These are phyloP conservation scores for Tachina lurida DNA, from an alignment of 2,888 invertebrate genomes.

Conservation along the genomic window DNA sequence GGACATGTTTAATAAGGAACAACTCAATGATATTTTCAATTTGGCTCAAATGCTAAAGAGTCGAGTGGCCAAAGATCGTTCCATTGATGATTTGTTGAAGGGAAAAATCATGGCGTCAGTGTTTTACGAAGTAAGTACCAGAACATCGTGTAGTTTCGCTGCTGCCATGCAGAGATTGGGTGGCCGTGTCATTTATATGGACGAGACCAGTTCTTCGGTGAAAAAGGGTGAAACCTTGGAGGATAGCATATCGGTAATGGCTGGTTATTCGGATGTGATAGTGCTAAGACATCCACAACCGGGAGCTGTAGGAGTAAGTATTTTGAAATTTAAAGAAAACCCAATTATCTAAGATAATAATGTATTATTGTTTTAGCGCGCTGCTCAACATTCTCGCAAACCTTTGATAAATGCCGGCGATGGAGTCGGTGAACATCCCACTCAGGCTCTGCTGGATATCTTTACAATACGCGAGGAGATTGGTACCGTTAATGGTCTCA, in stretches of 20 bases:
- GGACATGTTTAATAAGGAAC: conserved; percentile 93
- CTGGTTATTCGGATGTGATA: conserved; percentile 96
- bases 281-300: conserved; percentile 97
- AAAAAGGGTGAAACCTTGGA: conserved; percentile 98
- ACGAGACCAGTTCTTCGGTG: conserved; percentile 94
- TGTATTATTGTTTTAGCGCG: conserved; percentile 85
- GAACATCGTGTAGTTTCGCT: conserved; percentile 97
- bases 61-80: conserved; percentile 91
- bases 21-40: conserved; percentile 96
- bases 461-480: conserved; percentile 99
- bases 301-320: conserved; percentile 93
- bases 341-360: not conserved
- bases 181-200: conserved; percentile 95
- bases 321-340: not conserved
- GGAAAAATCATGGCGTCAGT: conserved; percentile 98
- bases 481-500: conserved; percentile 98
- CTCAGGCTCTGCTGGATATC: conserved; percentile 97
- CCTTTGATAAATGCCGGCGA: conserved; percentile 99
- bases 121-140: conserved; percentile 98
- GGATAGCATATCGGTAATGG: conserved; percentile 93
- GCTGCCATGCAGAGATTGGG: conserved; percentile 98
- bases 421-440: conserved; percentile 98
- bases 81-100: conserved; percentile 92
- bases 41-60: conserved; percentile 94
- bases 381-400: conserved; percentile 91